Evolutionary conservation across 2,113 vertebrate species (phyloP).

Genomic region (Seriola aureovittata): DNA sequence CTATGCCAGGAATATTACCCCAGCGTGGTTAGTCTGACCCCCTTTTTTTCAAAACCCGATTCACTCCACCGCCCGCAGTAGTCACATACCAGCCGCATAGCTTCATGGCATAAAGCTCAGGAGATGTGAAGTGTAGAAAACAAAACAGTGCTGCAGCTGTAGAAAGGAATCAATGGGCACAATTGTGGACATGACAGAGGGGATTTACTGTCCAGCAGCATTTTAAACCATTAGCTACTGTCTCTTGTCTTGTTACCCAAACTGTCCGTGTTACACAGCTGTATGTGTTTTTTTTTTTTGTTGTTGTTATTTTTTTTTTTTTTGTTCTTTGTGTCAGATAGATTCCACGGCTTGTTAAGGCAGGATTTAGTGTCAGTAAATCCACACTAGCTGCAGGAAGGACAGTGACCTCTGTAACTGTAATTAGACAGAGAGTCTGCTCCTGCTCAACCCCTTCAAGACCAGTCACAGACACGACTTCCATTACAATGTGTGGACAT

Average conservation of each 20-base stretch:
- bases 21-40: slow-evolving; percentile 58
- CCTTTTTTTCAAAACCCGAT: slow-evolving; percentile 58
- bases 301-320: slow-evolving; percentile 29
- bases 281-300: slow-evolving; percentile 46
- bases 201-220: slow-evolving; percentile 61
- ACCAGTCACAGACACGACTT: slow-evolving; percentile 52
- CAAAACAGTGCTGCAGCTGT: slow-evolving; percentile 76
- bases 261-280: slow-evolving; percentile 65
- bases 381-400: slow-evolving; percentile 68
- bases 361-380: slow-evolving; percentile 74
- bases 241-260: slow-evolving; percentile 56
- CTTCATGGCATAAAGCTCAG: slow-evolving; percentile 68
- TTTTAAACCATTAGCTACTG: slow-evolving; percentile 79
- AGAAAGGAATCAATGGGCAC: slow-evolving; percentile 59
- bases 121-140: slow-evolving; percentile 69
- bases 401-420: slow-evolving; percentile 67
- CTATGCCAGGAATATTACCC: slow-evolving; percentile 58
- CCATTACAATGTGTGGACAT: slow-evolving; percentile 74
- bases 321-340: slow-evolving; percentile 38
- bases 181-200: slow-evolving; percentile 67
- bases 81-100: slow-evolving; percentile 70
- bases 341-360: slow-evolving; percentile 71
- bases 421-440: slow-evolving; percentile 71
- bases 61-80: slow-evolving; percentile 39
- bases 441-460: slow-evolving; percentile 57